Base-by-base conservation (phyloP, 2,888 invertebrate genomes). In the Eristalis intricaria region DNA sequence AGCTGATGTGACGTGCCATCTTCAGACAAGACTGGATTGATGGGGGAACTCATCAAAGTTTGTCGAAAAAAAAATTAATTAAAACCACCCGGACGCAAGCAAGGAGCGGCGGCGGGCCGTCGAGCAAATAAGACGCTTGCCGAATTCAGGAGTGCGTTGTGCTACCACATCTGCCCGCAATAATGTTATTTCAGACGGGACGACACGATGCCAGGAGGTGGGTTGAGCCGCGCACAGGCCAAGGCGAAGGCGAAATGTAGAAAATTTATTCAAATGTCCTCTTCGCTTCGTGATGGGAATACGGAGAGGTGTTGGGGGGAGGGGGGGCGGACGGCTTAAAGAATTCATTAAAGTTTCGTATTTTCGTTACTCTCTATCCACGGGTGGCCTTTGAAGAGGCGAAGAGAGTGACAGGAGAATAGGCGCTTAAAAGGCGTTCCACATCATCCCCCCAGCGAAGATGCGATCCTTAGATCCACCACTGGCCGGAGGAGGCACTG, bases 261-360 rank as follows among this genome's bases (percentile, higher is more conserved):
- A 77, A 69, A 61, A 77, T 68, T 69, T 69, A 68, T 68, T 77
- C 68, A 77, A 77, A 77, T 77, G 77, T 61, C 68, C 68, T 75
- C n/a, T 1, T 1, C n/a, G n/a, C 40, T 23, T 5, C 50, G n/a
- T n/a, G 35, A 19, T 38, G 29, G 15, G 1, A n/a, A 22, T 11
- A 8, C 8, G 58, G 35, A 38, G 43, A 1, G n/a, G n/a, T n/a
- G n/a, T n/a, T n/a, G 22, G 4, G 61, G 60, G 29, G 60, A 40
- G 40, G 35, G 40, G 50, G 50, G 38, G 66, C 66, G 76, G 40
- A 61, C 40, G 68, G 26, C 43, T 61, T 76, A 15, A 76, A 38
- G 32, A 66, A 60, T 61, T 76, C 68, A 63, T 77, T 58, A 29
- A 69, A 32, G 58, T 69, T 56, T 7, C 32, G n/a, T n/a, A 13